Evolutionary conservation across 1,140 invertebrate genomes (phyloP), one percentile per base, ranked within the genome.

Genomic region (Trypoxylus dichotomus): DNA sequence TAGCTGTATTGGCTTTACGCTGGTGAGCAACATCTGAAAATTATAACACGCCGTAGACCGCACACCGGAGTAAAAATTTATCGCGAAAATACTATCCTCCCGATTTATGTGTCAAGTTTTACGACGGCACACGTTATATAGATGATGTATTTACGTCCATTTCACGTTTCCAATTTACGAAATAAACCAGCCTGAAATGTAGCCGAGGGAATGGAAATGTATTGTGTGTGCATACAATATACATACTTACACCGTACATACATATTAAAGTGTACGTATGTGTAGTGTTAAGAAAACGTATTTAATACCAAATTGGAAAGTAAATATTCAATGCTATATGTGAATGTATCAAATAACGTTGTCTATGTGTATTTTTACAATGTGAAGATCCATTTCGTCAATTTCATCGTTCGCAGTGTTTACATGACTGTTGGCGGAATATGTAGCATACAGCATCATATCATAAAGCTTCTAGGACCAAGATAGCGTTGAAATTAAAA

Each of bases 11-110:
- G 47, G 47, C 13, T 21, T 19, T 58, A 10, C 47, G 3, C 3
- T 58, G 47, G 47, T 21, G 25, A 11, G 21, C 13, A 63, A 19
- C 19, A 63, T 24, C 60, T 63, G 21, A 24, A 63, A 21, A 24
- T 63, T 63, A 63, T 19, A 24, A 63, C 25, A 24, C 60, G 13
- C n/a, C 21, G 19, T 63, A 21, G 21, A 25, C 25, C 21, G 8
- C 60, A 19, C 13, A 25, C 60, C 25, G 25, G 21, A 13, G 21
- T 63, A 63, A 63, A 63, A 63, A 63, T 63, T 63, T 63, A 63
- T 63, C 3, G 60, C 21, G 19, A 63, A 63, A 63, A 63, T 63
- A 63, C 10, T 63, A 63, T 63, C 60, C 47, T 63, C 60, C 19
- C n/a, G 21, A 19, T 63, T 63, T 63, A 63, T 24, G n/a, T 63